Percentiles rank a stretch among this genome's conserved stretches.
Evolutionary conservation across 92 coral and sea anemone species (phyloP).

Genomic region (Actinostola sp.): DNA sequence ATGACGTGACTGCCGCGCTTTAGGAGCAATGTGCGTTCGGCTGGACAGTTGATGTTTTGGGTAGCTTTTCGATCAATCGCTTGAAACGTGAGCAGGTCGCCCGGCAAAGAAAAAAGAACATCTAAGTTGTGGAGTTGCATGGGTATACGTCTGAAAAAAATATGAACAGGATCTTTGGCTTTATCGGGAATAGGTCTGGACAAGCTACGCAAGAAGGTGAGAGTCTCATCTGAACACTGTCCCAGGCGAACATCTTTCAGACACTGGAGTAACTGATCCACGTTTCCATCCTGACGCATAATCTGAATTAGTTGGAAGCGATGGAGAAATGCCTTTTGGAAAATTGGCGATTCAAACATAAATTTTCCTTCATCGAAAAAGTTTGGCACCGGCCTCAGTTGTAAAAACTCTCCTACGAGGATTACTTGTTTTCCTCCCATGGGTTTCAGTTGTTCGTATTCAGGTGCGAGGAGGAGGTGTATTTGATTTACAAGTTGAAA

Average conservation of each 20-base stretch:
- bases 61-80: constrained; percentile 49
- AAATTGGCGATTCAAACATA: constrained; percentile 15
- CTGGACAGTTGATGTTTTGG: constrained; percentile 45
- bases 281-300: constrained; percentile 36
- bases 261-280: constrained; percentile 26
- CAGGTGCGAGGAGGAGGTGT: constrained; percentile 12
- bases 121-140: constrained; percentile 49
- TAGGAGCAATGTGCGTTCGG: constrained; percentile 30
- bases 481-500: constrained; percentile 29
- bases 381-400: constrained; percentile 42
- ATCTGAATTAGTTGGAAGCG: constrained; percentile 31
- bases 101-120: constrained; percentile 46
- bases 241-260: constrained; percentile 52
- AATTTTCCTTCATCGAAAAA: constrained; percentile 33
- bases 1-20: constrained; percentile 9
- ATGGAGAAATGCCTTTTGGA: constrained; percentile 45
- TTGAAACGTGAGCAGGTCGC: constrained; percentile 43
- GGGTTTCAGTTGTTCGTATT: background rate
- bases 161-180: constrained; percentile 33
- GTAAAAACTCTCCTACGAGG: constrained; percentile 47
- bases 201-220: constrained; percentile 10
- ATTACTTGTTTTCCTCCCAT: constrained; percentile 35
- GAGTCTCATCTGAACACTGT: constrained; percentile 31
- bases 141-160: constrained; percentile 60
- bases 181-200: constrained; percentile 47